A percentile compares a stretch with the other conserved stretches of the same genome.
phyloP scores from a whole-genome alignment of 2,888 invertebrate genomes.

The Sicus ferrugineus region DNA sequence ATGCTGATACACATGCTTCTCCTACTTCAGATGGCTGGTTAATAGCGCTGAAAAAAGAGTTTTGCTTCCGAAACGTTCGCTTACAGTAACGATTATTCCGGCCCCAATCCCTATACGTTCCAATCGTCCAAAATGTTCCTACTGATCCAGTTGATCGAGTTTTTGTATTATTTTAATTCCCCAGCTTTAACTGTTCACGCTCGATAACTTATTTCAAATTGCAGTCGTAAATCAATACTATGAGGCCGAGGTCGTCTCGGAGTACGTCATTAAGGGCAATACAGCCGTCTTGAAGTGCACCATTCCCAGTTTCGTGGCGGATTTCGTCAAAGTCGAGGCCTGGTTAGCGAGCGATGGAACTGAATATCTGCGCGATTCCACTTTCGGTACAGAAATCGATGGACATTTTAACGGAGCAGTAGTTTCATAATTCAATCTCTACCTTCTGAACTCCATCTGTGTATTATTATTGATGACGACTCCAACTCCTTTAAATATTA shows the following conservation, averaged over 20 bases:
- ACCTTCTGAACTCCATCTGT: constrained; percentile 3
- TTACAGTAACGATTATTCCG: too few species aligned
- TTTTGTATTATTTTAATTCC: constrained; percentile 2
- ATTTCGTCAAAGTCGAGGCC: constrained; percentile 88
- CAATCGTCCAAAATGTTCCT: too few species aligned
- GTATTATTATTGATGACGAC: background rate
- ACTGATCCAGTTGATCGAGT: too few species aligned
- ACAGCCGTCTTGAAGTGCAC: constrained; percentile 88
- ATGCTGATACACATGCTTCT: constrained; percentile 23
- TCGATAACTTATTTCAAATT: constrained; percentile 39
- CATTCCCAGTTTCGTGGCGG: constrained; percentile 88
- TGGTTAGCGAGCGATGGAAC: constrained; percentile 77
- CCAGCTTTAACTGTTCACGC: background rate
- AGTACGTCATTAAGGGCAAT: constrained; percentile 88
- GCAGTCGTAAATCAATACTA: constrained; percentile 89
- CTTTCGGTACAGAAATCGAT: constrained; percentile 73
- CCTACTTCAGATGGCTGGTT: too few species aligned
- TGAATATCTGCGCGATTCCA: constrained; percentile 74
- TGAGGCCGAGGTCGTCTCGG: constrained; percentile 87
- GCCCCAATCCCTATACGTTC: background rate
- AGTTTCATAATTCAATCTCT: constrained; percentile 7
- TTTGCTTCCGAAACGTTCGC: background rate
- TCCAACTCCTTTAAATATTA: too few species aligned
- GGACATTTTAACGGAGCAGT: background rate
- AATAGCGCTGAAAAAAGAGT: background rate